phyloP scores from a whole-genome alignment of 2,113 vertebrate genomes.

The Bothrops jararaca region DNA sequence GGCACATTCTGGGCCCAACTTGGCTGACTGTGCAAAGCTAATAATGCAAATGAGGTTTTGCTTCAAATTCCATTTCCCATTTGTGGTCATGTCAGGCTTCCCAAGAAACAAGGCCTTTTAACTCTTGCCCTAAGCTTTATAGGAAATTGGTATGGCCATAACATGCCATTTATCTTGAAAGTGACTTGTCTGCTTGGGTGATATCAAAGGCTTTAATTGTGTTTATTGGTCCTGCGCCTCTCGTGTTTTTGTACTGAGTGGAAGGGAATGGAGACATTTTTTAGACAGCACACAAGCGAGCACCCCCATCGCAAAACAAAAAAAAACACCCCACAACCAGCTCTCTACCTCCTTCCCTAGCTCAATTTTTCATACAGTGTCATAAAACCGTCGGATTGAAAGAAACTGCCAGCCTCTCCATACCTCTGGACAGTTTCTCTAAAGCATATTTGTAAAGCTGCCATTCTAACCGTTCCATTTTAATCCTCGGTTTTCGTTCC shows the following conservation, averaged over 20 bases:
- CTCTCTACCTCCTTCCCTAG: background rate
- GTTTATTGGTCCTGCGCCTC: background rate
- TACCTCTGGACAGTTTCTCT: background rate
- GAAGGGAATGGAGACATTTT: background rate
- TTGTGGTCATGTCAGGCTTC: background rate
- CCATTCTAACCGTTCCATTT: background rate
- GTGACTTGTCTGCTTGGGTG: background rate
- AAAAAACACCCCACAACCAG: background rate
- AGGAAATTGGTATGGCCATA: background rate
- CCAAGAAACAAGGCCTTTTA: background rate
- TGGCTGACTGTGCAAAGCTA: background rate
- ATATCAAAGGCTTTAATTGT: background rate
- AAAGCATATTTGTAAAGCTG: background rate
- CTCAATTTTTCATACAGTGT: background rate
- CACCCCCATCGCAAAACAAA: background rate
- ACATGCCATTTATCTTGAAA: background rate
- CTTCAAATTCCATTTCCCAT: background rate
- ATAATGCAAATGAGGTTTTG: background rate
- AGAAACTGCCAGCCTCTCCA: background rate
- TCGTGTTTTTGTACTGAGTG: background rate
- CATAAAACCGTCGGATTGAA: too few species aligned
- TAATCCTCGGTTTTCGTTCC: constrained; percentile 18
- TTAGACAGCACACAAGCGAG: too few species aligned
- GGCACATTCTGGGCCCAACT: background rate
- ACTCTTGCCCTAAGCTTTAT: background rate